Conservation (phyloP, 2,888 invertebrate species). For the Tetropium fuscum region DNA sequence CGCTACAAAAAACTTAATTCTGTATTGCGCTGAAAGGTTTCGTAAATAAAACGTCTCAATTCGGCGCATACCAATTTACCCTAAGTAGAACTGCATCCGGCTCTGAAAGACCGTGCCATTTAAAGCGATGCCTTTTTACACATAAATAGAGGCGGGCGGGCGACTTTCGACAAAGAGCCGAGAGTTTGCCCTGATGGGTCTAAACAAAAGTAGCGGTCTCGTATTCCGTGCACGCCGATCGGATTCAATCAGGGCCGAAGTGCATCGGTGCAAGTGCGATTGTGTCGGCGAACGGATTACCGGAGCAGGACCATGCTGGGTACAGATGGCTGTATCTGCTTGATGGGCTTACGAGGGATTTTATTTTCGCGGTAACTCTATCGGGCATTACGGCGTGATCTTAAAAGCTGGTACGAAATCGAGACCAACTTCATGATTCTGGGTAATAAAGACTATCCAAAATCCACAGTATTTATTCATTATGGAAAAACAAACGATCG, state of each 20-base stretch:
- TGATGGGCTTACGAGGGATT: conserved; percentile 6
- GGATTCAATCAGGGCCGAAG: conserved; percentile 36
- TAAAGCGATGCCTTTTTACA: conserved; percentile 15
- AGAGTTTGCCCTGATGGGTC: conserved; percentile 23
- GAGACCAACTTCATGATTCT: too few species aligned
- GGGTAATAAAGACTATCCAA: too few species aligned
- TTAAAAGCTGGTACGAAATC: too few species aligned
- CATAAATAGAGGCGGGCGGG: conserved; percentile 10
- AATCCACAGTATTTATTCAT: too few species aligned
- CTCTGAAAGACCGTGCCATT: conserved; percentile 28
- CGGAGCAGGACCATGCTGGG: conserved; percentile 7
- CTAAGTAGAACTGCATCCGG: conserved; percentile 38
- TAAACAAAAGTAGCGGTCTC: conserved; percentile 35
- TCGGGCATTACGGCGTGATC: too few species aligned
- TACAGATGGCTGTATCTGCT: conserved; percentile 16
- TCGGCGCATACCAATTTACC: conserved; percentile 42
- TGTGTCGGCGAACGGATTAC: conserved; percentile 22
- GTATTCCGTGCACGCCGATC: conserved; percentile 34
- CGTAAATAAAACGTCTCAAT: conserved; percentile 47
- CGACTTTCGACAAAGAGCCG: conserved; percentile 13
- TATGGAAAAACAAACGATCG: too few species aligned
- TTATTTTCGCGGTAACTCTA: conserved; percentile 11
- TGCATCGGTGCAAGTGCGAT: conserved; percentile 28
- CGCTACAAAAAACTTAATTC: conserved; percentile 35
- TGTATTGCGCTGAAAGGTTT: conserved; percentile 43